phyloP scores from a whole-genome alignment of 2,797 vertebrate species.

The Anas capensis region DNA sequence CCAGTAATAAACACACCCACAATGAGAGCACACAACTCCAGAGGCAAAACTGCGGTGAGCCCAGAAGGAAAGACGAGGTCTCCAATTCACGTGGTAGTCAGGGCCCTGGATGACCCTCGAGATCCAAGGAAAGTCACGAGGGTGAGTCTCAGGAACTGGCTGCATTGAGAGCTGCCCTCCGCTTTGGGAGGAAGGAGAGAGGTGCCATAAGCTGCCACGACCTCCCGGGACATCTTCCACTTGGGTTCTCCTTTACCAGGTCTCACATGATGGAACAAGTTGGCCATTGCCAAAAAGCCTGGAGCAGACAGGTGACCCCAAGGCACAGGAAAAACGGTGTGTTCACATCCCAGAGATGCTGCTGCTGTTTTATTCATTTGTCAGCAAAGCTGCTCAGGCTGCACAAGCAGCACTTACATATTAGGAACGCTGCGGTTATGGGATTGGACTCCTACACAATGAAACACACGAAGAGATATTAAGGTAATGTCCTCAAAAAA shows the following conservation, averaged over 20 bases:
- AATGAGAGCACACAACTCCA: background rate
- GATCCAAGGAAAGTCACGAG: background rate
- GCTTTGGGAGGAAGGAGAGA: background rate
- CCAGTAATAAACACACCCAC: background rate
- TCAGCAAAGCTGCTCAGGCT: accelerated
- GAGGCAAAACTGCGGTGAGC: background rate
- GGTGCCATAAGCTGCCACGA: background rate
- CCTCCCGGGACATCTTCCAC: background rate
- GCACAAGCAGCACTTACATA: accelerated
- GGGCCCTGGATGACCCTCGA: background rate
- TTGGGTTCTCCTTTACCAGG: background rate
- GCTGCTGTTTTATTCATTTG: background rate
- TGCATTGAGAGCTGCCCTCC: background rate
- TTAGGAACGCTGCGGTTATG: accelerated
- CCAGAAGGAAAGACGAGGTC: background rate
- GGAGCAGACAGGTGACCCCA: background rate
- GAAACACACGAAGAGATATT: background rate
- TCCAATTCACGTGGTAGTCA: background rate
- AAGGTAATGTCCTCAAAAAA: background rate
- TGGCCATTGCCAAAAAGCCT: background rate
- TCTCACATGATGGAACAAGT: background rate
- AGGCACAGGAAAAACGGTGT: background rate
- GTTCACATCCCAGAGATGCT: accelerated
- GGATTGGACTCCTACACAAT: background rate
- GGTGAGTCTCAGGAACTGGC: background rate